These are phyloP conservation scores for Drosophila malerkotliana DNA, from an alignment of 1,140 invertebrate species.

Conservation along the genomic window DNA sequence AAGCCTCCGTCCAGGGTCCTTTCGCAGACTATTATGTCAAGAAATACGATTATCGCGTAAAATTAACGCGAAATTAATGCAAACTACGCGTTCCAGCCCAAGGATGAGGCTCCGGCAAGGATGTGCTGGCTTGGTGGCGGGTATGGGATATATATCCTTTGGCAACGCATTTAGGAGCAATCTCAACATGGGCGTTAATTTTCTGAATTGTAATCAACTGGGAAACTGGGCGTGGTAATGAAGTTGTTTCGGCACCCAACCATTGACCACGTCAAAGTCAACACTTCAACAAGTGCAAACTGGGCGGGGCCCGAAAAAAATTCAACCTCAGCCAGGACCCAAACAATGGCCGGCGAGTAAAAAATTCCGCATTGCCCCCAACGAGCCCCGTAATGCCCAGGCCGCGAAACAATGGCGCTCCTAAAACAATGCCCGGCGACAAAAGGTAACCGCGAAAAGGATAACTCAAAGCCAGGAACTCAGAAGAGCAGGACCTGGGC, in stretches of 20 bases:
- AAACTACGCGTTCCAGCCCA: slow-evolving; percentile 60
- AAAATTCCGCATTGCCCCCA: slow-evolving; percentile 15
- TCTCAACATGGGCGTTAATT: slow-evolving; percentile 72
- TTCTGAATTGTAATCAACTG: slow-evolving; percentile 52
- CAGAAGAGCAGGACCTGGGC: slow-evolving; percentile 1
- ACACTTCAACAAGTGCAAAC: slow-evolving; percentile 45
- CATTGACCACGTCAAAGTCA: slow-evolving; percentile 62
- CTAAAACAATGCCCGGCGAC: slow-evolving; percentile 53
- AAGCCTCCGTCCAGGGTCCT: slow-evolving; percentile 15
- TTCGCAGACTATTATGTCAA: slow-evolving; percentile 43
- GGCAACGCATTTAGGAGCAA: slow-evolving; percentile 53
- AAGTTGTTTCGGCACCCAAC: slow-evolving; percentile 47
- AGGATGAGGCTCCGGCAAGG: slow-evolving; percentile 15
- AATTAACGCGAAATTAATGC: slow-evolving; percentile 81
- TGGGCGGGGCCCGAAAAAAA: slow-evolving; percentile 15
- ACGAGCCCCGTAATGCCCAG: background rate
- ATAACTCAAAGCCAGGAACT: slow-evolving; percentile 34
- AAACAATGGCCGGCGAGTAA: slow-evolving; percentile 44
- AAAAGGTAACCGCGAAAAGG: slow-evolving; percentile 59
- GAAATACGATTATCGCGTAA: slow-evolving; percentile 79
- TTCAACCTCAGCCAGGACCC: background rate
- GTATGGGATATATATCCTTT: slow-evolving; percentile 21
- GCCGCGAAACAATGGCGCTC: slow-evolving; percentile 44
- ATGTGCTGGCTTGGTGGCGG: background rate
- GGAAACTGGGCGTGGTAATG: slow-evolving; percentile 47